A percentile compares a stretch with the other conserved stretches of the same genome.
Conservation (phyloP, 2,888 invertebrate species). For the Drosophila neutralis region DNA sequence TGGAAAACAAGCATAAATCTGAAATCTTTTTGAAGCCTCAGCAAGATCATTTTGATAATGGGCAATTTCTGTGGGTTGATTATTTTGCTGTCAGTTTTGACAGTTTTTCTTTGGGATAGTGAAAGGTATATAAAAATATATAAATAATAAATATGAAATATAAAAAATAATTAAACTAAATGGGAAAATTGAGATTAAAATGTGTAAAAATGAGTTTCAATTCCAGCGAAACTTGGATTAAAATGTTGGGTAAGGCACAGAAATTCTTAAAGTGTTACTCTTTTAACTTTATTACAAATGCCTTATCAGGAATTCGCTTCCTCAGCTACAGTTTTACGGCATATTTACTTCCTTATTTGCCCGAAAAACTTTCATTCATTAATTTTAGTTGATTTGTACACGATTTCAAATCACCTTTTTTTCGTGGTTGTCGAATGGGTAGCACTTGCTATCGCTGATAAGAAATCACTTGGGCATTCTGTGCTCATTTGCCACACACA, state of each 20-base stretch:
- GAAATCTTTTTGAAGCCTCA: constrained; percentile 5
- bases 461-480: constrained; percentile 40
- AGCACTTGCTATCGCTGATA: constrained; percentile 26
- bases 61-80: not conserved
- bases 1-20: constrained; percentile 24
- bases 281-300: not conserved
- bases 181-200: not conserved
- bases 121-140: not conserved
- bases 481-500: constrained; percentile 34
- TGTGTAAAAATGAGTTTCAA: not conserved
- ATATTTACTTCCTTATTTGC: constrained; percentile 2
- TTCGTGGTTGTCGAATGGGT: not conserved
- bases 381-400: constrained; percentile 9
- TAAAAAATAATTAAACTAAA: not conserved
- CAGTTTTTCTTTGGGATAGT: not conserved
- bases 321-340: not conserved
- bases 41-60: constrained; percentile 5
- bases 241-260: not conserved
- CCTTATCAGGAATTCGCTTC: not conserved
- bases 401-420: constrained; percentile 1
- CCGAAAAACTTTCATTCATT: constrained; percentile 30
- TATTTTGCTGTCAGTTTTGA: not conserved
- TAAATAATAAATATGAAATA: not conserved
- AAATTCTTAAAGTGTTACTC: not conserved
- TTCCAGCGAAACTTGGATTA: not conserved